Conservation (phyloP, 2,888 invertebrate species). For the Sympetrum striolatum region DNA sequence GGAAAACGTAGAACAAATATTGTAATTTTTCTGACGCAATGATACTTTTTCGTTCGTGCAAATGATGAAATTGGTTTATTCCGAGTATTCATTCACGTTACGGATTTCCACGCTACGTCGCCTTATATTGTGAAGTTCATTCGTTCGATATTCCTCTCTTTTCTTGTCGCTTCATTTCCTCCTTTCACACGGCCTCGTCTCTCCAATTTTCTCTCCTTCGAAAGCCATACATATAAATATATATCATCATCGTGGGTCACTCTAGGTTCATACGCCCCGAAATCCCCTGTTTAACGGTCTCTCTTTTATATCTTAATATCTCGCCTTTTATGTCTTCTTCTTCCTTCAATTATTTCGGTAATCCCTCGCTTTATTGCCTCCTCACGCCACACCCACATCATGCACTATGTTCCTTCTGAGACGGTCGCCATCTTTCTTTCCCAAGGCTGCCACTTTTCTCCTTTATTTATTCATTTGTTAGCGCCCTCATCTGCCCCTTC, state of each 20-base stretch:
- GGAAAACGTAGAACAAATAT: too few species aligned
- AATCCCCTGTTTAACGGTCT: neutral
- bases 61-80: too few species aligned
- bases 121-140: too few species aligned
- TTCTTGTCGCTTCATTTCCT: too few species aligned
- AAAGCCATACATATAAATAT: neutral
- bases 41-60: too few species aligned
- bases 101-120: too few species aligned
- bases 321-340: neutral
- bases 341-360: neutral
- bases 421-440: neutral
- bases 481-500: neutral
- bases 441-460: too few species aligned
- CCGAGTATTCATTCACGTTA: too few species aligned
- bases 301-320: neutral
- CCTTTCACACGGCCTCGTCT: too few species aligned
- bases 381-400: neutral
- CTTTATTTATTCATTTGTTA: conserved; percentile 22
- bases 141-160: too few species aligned
- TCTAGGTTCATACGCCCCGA: neutral
- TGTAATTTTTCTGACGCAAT: too few species aligned
- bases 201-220: neutral
- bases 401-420: too few species aligned
- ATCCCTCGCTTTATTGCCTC: neutral
- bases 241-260: neutral